Percentiles rank a stretch among this genome's conserved stretches.
phyloP scores from a whole-genome alignment of 2,113 vertebrate species.

The Antennarius striatus region DNA sequence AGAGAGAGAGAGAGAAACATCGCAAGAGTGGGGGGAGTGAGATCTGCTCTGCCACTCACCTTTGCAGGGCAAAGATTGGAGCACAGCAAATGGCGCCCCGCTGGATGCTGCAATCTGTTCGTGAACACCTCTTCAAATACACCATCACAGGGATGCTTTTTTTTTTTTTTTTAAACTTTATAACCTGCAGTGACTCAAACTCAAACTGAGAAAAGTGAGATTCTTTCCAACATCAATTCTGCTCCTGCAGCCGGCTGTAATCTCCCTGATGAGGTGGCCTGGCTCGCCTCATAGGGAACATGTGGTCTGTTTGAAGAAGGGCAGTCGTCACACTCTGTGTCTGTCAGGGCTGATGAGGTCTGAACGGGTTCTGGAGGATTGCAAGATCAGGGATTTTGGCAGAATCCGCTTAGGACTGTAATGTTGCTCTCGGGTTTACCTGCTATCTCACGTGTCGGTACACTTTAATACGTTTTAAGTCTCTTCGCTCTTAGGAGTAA shows the following conservation, averaged over 20 bases:
- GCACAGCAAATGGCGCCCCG: conserved; percentile 41
- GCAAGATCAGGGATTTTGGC: conserved; percentile 55
- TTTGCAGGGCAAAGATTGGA: conserved; percentile 52
- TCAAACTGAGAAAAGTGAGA: conserved; percentile 21
- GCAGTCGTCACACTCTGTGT: conserved; percentile 34
- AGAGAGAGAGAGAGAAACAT: background rate
- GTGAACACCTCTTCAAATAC: conserved; percentile 43
- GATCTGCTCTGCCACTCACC: conserved; percentile 51
- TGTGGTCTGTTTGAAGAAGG: conserved; percentile 30
- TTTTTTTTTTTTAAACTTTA: background rate
- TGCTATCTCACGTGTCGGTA: conserved; percentile 1
- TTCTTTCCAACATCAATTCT: conserved; percentile 14
- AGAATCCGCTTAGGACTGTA: conserved; percentile 36
- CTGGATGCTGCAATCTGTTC: conserved; percentile 41
- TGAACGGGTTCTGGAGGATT: conserved; percentile 40
- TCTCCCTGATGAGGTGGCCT: conserved; percentile 37
- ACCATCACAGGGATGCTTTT: conserved; percentile 24
- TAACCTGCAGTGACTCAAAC: conserved; percentile 14
- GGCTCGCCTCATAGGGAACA: conserved; percentile 23
- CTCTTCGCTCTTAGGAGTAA: background rate
- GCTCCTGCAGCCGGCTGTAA: conserved; percentile 42
- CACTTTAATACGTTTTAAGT: background rate
- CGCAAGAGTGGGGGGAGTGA: too few species aligned
- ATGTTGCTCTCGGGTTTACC: conserved; percentile 20
- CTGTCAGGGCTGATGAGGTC: conserved; percentile 52